Evolutionary conservation across 2,797 vertebrate species (phyloP).

Genomic region (Uromys caudimaculatus): DNA sequence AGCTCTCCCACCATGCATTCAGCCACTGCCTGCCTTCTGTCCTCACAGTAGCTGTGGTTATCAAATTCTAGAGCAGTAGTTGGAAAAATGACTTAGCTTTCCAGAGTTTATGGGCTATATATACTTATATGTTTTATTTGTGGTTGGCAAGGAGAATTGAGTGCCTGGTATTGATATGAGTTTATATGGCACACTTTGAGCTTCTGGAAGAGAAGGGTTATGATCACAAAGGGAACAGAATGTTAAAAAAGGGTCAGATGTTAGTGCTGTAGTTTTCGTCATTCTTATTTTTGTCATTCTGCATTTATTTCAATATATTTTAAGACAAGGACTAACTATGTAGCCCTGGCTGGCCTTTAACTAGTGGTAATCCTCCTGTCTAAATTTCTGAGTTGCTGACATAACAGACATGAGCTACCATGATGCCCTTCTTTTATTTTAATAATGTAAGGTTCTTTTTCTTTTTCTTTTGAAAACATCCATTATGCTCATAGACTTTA

Average conservation of each 20-base stretch:
- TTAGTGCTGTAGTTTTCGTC: background rate
- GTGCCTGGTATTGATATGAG: slow-evolving; percentile 55
- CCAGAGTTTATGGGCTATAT: slow-evolving; percentile 49
- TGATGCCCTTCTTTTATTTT: background rate
- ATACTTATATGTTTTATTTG: slow-evolving; percentile 67
- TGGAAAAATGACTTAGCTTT: slow-evolving; percentile 73
- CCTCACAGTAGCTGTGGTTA: slow-evolving; percentile 36
- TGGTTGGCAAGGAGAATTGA: slow-evolving; percentile 46
- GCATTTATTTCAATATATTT: background rate
- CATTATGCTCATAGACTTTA: background rate
- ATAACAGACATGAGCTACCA: background rate
- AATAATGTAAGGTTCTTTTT: background rate
- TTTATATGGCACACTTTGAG: slow-evolving; percentile 63
- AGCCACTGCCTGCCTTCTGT: slow-evolving; percentile 44
- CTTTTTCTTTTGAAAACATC: background rate
- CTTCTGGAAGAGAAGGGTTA: slow-evolving; percentile 42
- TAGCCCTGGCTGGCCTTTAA: background rate
- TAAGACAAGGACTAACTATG: background rate
- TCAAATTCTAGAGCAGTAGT: slow-evolving; percentile 72
- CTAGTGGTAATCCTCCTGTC: background rate
- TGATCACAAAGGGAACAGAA: slow-evolving; percentile 27
- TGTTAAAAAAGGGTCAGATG: background rate
- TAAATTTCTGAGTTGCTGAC: background rate
- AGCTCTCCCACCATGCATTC: background rate
- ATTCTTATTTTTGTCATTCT: background rate